Base-by-base conservation (phyloP, 2,113 vertebrate genomes). In the Gymnobelideus leadbeateri region DNA sequence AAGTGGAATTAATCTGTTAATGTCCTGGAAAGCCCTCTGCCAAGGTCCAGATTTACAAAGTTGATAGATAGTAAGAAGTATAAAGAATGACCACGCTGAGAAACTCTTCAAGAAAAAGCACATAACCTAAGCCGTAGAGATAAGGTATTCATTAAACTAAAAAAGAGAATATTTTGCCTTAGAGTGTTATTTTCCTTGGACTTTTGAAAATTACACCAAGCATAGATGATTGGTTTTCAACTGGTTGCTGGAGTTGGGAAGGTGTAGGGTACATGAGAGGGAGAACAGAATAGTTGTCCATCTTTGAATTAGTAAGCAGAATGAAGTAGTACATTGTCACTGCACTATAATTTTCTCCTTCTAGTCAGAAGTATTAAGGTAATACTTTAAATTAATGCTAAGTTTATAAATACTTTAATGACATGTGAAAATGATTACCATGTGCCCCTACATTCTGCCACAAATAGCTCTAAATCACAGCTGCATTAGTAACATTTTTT, bases 351-450 rank as follows among this genome's bases (percentile, higher is more conserved):
- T 21, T 91, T 92, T 89, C 55, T 68, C 49, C 61, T 91, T 91
- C 91, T 93, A 90, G 19, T 46, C 89, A 89, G 19, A 93, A 96
- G 57, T 61, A 93, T 96, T 91, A 92, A 95, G 54, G 89, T 92
- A 94, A 93, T 91, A 92, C 31, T 95, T 95, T 92, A 93, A 90
- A 93, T 89, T 97, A 96, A 94, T 89, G 43, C n/a, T 46, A 90
- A 47, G 55, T 92, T 91, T 93, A 25, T 37, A 94, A 94, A 92
- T 50, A 89, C 43, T 94, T 95, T 96, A 92, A 93, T 55, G 91
- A 54, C 2, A 93, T 94, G 8, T 12, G 89, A 49, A 91, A 84
- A 49, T 93, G 47, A 46, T 57, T 94, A 46, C 90, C 84, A 94
- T 8, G 46, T 23, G n/a, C 92, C 24, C 52, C 91, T 91, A 47